Evolutionary conservation across 2,797 vertebrate genomes (phyloP), one percentile per base, ranked within the genome.

Genomic region (Paguma larvata): DNA sequence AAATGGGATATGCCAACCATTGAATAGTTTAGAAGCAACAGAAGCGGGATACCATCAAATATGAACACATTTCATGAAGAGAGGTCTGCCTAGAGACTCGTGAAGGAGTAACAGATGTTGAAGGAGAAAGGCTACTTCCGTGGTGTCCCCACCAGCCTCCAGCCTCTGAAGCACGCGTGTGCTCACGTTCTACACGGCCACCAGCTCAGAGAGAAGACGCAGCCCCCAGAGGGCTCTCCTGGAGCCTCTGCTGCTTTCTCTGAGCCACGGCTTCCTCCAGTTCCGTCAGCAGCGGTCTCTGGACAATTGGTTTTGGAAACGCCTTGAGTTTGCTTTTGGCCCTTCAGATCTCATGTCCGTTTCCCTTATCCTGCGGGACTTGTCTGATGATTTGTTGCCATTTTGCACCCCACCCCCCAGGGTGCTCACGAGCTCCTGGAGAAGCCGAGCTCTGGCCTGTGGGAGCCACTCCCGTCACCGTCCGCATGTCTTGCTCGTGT

Each of bases 151-250:
- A 0, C 1, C 4, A 46, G 53, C 44, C 12, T 56, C 85, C 6
- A 18, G 12, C 23, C n/a, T 73, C 65, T 3, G 7, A 48, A 10
- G 14, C 41, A 25, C 13, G 19, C 44, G 0, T 1, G 5, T 0
- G 3, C 4, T 16, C 7, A 0, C 8, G 7, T 15, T 15, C 10
- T 30, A 18, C 44, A 13, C 6, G 9, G 15, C 44, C 2, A 0
- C 21, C 13, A 3, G 53, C 65, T 80, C 75, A 2, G 1, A 2
- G 14, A 4, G 34, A 41, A 32, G 32, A 73, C 34, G 10, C n/a
- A 5, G 8, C 2, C 0, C 2, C 27, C 16, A 3, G 19, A 34
- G 62, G 6, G 2, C 23, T 8, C 78, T 65, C 21, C 83, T 23
- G 23, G 51, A 44, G 27, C 4, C 5, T 21, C 44, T 0, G 18